These are phyloP conservation scores for Synaphobranchus kaupii DNA, from an alignment of 2,797 vertebrate species.

Conservation along the genomic window DNA sequence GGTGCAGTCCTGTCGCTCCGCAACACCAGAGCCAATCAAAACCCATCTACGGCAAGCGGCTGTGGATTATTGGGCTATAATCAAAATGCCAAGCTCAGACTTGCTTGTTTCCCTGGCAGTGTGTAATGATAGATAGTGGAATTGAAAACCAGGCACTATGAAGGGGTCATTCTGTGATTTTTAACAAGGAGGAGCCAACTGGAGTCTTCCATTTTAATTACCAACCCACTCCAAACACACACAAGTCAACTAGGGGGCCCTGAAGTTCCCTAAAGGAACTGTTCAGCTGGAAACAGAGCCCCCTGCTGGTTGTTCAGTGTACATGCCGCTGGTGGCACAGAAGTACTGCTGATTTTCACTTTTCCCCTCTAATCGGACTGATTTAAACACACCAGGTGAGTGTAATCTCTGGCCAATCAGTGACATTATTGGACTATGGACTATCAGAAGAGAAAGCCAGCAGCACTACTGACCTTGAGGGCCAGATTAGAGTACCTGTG, in stretches of 20 bases:
- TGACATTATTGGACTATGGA: too few relatives aligned
- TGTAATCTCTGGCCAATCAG: not conserved
- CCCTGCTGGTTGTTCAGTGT: constrained; percentile 52
- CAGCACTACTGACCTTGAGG: too few relatives aligned
- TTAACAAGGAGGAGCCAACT: not conserved
- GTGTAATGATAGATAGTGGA: not conserved
- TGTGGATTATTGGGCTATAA: not conserved
- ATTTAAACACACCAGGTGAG: not conserved
- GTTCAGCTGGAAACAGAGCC: constrained; percentile 42
- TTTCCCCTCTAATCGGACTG: too few relatives aligned
- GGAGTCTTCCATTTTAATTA: not conserved
- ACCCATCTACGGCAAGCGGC: not conserved
- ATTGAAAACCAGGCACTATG: not conserved
- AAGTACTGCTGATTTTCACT: not conserved
- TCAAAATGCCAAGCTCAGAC: not conserved
- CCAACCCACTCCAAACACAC: not conserved
- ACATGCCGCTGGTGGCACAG: not conserved
- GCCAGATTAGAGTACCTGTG: not conserved
- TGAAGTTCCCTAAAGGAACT: not conserved
- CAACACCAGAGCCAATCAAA: not conserved
- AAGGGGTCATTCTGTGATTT: not conserved
- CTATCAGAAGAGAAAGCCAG: too few relatives aligned
- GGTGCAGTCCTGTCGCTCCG: constrained; percentile 60
- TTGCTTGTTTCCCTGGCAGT: not conserved
- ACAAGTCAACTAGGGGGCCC: not conserved